Evolutionary conservation across 1,140 invertebrate genomes (phyloP).

Genomic region (Lasioglossum baleicum): DNA sequence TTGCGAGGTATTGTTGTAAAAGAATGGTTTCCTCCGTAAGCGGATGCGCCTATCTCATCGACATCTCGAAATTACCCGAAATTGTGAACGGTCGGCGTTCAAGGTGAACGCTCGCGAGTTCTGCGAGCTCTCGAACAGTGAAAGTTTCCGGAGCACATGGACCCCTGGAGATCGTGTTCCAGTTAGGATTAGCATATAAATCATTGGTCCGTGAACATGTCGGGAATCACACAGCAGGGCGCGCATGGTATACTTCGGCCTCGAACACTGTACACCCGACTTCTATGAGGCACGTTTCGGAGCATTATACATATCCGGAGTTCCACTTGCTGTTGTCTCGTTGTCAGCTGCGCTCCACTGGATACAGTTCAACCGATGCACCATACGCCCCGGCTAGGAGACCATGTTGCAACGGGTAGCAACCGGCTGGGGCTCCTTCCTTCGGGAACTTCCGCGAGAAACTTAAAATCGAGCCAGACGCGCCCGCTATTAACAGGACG

Average conservation of each 20-base stretch:
- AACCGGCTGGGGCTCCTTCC: constrained; percentile 5
- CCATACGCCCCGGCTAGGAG: constrained; percentile 1
- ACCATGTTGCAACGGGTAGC: constrained; percentile 17
- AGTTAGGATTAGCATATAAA: constrained; percentile 60
- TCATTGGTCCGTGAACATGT: constrained; percentile 57
- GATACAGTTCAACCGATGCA: constrained; percentile 63
- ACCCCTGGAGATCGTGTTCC: constrained; percentile 35
- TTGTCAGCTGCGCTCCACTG: constrained; percentile 64
- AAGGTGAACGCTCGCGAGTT: constrained; percentile 9
- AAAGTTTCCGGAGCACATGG: constrained; percentile 42
- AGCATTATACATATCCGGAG: constrained; percentile 43
- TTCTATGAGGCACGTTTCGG: constrained; percentile 37
- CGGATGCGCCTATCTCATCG: not conserved
- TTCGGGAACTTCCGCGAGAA: constrained; percentile 31
- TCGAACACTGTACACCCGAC: not conserved
- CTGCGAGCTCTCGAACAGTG: constrained; percentile 13
- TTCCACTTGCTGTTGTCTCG: constrained; percentile 64
- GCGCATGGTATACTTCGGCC: constrained; percentile 3
- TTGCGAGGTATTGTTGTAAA: not conserved
- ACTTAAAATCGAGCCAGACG: constrained; percentile 33
- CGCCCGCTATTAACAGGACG: not conserved
- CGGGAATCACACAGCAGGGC: constrained; percentile 38
- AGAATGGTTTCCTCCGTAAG: not conserved
- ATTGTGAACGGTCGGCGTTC: constrained; percentile 13
- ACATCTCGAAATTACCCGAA: constrained; percentile 10